Evolutionary conservation across 2,888 invertebrate species (phyloP).

Genomic region (Leptarthrus brevirostris): DNA sequence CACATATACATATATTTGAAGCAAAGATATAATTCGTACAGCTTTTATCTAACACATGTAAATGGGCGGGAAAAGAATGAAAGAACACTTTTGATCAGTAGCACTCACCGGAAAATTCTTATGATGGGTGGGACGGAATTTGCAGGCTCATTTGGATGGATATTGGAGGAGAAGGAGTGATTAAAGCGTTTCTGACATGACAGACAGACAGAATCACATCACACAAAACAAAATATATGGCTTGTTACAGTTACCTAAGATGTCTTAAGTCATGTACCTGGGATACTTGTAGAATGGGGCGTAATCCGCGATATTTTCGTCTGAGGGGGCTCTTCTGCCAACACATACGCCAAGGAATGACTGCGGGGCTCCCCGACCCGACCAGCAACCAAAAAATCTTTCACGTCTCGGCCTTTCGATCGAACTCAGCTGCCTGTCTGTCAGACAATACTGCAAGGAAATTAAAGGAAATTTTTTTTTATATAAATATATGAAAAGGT

Average conservation of each 20-base stretch:
- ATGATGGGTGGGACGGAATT: background rate
- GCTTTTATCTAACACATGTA: background rate
- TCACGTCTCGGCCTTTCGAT: constrained; percentile 73
- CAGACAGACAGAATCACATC: constrained; percentile 6
- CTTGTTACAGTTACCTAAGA: constrained; percentile 12
- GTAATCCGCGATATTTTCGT: constrained; percentile 87
- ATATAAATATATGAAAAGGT: background rate
- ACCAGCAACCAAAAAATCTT: constrained; percentile 87
- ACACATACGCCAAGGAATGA: constrained; percentile 89
- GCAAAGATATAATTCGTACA: background rate
- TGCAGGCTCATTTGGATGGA: background rate
- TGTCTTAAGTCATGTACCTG: constrained; percentile 67
- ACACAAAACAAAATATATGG: constrained; percentile 15
- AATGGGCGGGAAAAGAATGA: constrained; percentile 10
- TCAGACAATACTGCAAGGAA: constrained; percentile 83
- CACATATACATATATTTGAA: constrained; percentile 8
- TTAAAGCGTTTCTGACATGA: constrained; percentile 18
- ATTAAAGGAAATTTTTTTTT: constrained; percentile 3
- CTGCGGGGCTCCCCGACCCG: constrained; percentile 68
- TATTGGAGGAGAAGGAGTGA: constrained; percentile 1
- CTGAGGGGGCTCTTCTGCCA: constrained; percentile 85
- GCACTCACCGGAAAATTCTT: constrained; percentile 26
- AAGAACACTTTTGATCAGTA: constrained; percentile 16
- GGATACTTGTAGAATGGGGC: constrained; percentile 84
- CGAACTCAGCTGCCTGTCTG: constrained; percentile 84